Evolutionary conservation across 2,113 vertebrate species (phyloP), one percentile per base, ranked within the genome.

Genomic region (Campylorhamphus procurvoides): DNA sequence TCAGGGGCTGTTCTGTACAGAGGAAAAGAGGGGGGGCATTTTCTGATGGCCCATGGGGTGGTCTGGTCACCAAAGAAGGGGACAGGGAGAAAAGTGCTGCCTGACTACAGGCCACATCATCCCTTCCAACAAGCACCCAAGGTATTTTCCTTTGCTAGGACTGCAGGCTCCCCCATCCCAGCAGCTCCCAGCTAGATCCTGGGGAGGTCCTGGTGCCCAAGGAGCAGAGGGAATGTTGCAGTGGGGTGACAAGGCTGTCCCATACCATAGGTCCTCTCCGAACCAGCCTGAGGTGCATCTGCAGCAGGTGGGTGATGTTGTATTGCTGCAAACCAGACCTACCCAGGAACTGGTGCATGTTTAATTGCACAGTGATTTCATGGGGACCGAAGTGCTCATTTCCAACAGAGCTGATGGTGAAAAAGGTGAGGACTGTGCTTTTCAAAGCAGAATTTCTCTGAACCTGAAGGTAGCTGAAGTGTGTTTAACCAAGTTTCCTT

Each of bases 81-180:
- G 31, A 35, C 15, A 17, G 55, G 50, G 17, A 55, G 69, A 14
- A 63, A 14, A 59, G n/a, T 12, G 46, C 35, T 35, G 5, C 27
- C 0, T 14, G 55, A 33, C 42, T 2, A 12, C 33, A 6, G 14
- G 8, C 47, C 19, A 6, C 0, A 0, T 73, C 40, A 35, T n/a
- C 31, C 24, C 49, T n/a, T 16, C 69, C 47, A 22, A 28, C 18
- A 5, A 5, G 7, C 8, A 37, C 8, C n/a, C 12, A 0, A 0
- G 62, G 62, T 23, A 4, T 59, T 53, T 53, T n/a, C 7, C 46
- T 29, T 66, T 39, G 37, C 56, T 5, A 18, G 78, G 64, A 12
- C 56, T 46, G 9, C 74, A 62, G 66, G 27, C 19, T 77, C 40
- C 37, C n/a, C 56, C 8, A 9, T n/a, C n/a, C 56, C 8, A 9